phyloP scores from a whole-genome alignment of 2,797 vertebrate genomes.

The Choloepus didactylus region DNA sequence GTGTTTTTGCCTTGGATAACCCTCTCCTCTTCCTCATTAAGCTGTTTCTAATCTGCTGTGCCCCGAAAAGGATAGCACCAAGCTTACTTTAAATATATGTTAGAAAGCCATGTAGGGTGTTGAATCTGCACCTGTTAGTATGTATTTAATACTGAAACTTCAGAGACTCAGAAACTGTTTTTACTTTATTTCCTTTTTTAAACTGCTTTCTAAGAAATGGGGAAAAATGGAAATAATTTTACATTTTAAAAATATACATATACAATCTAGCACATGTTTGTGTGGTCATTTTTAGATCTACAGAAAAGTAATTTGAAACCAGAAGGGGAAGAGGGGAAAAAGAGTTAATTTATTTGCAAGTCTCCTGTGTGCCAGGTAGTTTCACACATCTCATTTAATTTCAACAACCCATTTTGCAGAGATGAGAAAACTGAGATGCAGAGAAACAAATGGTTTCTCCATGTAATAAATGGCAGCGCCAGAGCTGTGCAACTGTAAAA shows the following conservation, averaged over 20 bases:
- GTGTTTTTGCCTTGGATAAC: background rate
- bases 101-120: background rate
- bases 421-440: background rate
- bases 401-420: background rate
- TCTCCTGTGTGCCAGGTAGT: background rate
- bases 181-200: background rate
- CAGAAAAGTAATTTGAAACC: conserved; percentile 33
- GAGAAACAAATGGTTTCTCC: background rate
- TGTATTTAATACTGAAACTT: background rate
- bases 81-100: background rate
- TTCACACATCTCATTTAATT: background rate
- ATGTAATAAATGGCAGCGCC: background rate
- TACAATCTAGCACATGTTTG: background rate
- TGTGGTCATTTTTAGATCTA: background rate
- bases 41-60: background rate
- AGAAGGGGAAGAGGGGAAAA: background rate
- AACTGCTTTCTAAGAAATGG: background rate
- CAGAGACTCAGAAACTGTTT: background rate
- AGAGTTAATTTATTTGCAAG: background rate
- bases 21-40: background rate
- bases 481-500: background rate
- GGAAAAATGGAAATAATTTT: background rate
- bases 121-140: background rate
- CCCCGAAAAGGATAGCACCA: background rate
- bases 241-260: background rate